Evolutionary conservation across 2,113 vertebrate species (phyloP), one percentile per base, ranked within the genome.

Genomic region (Saguinus imperator): DNA sequence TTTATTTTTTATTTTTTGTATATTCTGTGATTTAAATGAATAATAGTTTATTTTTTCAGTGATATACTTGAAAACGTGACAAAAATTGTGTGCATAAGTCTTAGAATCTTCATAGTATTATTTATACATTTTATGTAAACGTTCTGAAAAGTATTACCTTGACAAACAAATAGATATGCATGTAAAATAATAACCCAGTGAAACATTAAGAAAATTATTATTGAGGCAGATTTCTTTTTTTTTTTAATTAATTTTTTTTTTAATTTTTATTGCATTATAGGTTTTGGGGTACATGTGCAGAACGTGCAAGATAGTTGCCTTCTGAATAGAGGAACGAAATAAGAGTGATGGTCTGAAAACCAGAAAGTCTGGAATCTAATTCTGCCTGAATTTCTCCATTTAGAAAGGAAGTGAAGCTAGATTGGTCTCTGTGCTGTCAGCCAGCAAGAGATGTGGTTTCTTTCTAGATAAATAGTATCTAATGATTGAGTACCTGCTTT

Each of bases 301-400:
- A 40, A 40, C 37, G 37, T 2, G 37, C 37, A 40, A 40, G 37
- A 40, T 40, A 40, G 37, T 40, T 70, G 86, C 76, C 45, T 91
- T 89, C 48, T 8, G 70, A 87, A 61, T 40, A 55, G 77, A 64
- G 55, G 72, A 94, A 75, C 84, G 83, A 96, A 87, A 55, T n/a
- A 32, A 58, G n/a, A 94, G 13, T 4, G 35, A 58, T 43, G 83
- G 29, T 64, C 84, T 94, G 87, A 87, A 94, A 94, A 92, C 29
- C 32, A 66, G 55, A 76, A 82, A 68, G 82, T 91, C 64, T 72
- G 45, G 55, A 37, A 75, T 80, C 83, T 55, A 61, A n/a, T 73
- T 79, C 94, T 83, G 35, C 79, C 68, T 76, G 8, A 45, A 2
- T 68, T 76, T 88, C 70, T 70, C 83, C 50, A 23, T 23, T 6